These are phyloP conservation scores for Scaptodrosophila latifasciaeformis DNA, from an alignment of 2,888 invertebrate genomes.

Conservation along the genomic window DNA sequence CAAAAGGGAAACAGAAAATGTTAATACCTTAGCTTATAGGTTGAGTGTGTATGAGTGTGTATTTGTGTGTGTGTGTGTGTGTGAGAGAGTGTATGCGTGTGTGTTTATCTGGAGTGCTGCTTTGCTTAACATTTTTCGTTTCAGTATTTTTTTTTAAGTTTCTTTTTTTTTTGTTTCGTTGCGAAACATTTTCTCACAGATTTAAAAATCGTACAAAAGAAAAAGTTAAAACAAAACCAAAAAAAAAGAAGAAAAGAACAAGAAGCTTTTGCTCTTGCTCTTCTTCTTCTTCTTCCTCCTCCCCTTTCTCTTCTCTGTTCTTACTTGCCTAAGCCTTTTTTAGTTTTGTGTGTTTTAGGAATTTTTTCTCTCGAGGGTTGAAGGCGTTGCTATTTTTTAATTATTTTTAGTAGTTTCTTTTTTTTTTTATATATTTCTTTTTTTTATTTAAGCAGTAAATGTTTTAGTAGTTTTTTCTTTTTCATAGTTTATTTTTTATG, in stretches of 20 bases:
- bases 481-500: constrained; percentile 6
- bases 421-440: constrained; percentile 8
- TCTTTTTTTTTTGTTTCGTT: constrained; percentile 57
- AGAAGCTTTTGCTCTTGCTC: background rate
- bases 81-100: constrained; percentile 12
- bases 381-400: constrained; percentile 3
- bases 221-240: constrained; percentile 19
- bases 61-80: constrained; percentile 15
- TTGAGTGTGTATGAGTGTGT: constrained; percentile 21
- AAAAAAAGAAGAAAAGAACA: constrained; percentile 6
- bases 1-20: background rate
- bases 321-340: background rate
- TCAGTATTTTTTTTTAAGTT: too few relatives aligned
- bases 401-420: constrained; percentile 16
- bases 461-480: constrained; percentile 14
- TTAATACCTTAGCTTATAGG: constrained; percentile 17
- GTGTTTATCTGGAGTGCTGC: constrained; percentile 33
- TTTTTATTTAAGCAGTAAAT: background rate
- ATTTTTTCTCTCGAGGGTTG: too few relatives aligned
- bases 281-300: too few relatives aligned
- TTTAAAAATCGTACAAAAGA: constrained; percentile 46
- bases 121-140: constrained; percentile 29
- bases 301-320: too few relatives aligned
- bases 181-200: constrained; percentile 66
- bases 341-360: constrained; percentile 5